Conservation (phyloP, 2,888 invertebrate species). For the Ormyrus thymus region DNA sequence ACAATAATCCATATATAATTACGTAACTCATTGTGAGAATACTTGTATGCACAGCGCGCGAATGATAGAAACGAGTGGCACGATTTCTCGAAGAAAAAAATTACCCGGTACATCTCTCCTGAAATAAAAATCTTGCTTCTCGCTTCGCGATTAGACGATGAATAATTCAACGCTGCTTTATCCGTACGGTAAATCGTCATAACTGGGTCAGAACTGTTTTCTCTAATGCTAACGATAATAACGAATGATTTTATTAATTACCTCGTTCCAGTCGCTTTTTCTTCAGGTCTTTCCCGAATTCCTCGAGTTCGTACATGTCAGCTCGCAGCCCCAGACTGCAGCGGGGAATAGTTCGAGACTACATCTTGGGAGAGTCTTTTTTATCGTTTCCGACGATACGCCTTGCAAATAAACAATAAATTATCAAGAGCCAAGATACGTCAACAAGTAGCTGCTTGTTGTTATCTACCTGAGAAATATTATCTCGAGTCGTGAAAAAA, state of each 20-base stretch:
- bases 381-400: constrained; percentile 38
- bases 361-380: constrained; percentile 6
- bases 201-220: too few species aligned
- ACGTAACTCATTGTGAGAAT: constrained; percentile 22
- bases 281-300: constrained; percentile 27
- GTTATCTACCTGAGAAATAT: constrained; percentile 21
- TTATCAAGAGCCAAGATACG: constrained; percentile 8
- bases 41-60: background rate
- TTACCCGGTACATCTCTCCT: background rate
- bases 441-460: constrained; percentile 5
- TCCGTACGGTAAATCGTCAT: too few species aligned
- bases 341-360: background rate
- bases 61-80: too few species aligned
- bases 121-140: too few species aligned
- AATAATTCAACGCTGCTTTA: too few species aligned
- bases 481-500: background rate
- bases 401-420: constrained; percentile 47
- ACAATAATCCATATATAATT: background rate
- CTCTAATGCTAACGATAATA: too few species aligned
- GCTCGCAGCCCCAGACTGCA: background rate
- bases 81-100: background rate
- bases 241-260: background rate
- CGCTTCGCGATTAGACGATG: too few species aligned
- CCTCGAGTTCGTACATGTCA: constrained; percentile 45
- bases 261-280: constrained; percentile 25